Conservation (phyloP, 2,888 invertebrate genomes). For the Drosophila antonietae region DNA sequence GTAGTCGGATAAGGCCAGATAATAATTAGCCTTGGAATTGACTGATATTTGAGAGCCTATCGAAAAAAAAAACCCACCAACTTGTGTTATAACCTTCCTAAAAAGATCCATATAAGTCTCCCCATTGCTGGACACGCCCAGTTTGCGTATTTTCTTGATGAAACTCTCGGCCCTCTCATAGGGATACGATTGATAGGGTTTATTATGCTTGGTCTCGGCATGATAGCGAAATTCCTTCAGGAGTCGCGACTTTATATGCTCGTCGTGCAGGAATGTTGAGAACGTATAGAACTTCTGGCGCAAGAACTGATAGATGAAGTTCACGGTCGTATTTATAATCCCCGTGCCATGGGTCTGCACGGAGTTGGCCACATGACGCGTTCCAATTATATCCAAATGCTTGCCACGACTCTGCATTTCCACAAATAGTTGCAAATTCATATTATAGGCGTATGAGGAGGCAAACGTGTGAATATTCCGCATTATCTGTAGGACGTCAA, state of each 20-base stretch:
- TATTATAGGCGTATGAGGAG: conserved; percentile 95
- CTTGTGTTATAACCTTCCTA: conserved; percentile 95
- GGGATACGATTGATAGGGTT: conserved; percentile 74
- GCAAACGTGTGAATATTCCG: conserved; percentile 98
- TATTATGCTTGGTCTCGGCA: conserved; percentile 86
- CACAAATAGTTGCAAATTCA: conserved; percentile 98
- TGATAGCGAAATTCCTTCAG: conserved; percentile 94
- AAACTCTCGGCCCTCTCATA: conserved; percentile 97
- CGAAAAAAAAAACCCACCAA: conserved; percentile 86
- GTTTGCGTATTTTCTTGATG: conserved; percentile 94
- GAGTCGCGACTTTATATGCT: conserved; percentile 97
- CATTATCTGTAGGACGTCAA: conserved; percentile 98
- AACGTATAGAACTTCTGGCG: conserved; percentile 96
- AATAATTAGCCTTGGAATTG: neutral
- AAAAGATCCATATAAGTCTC: conserved; percentile 97
- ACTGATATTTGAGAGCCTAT: neutral
- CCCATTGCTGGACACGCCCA: conserved; percentile 93
- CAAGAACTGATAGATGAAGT: conserved; percentile 97
- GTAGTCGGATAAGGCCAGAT: neutral
- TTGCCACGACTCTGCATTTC: conserved; percentile 96
- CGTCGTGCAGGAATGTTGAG: conserved; percentile 98
- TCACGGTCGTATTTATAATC: conserved; percentile 97
- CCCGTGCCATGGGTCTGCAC: conserved; percentile 98
- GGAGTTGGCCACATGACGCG: conserved; percentile 97
- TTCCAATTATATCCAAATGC: conserved; percentile 97